Conservation (phyloP, 2,888 invertebrate species). For the Orthonevra nobilis region DNA sequence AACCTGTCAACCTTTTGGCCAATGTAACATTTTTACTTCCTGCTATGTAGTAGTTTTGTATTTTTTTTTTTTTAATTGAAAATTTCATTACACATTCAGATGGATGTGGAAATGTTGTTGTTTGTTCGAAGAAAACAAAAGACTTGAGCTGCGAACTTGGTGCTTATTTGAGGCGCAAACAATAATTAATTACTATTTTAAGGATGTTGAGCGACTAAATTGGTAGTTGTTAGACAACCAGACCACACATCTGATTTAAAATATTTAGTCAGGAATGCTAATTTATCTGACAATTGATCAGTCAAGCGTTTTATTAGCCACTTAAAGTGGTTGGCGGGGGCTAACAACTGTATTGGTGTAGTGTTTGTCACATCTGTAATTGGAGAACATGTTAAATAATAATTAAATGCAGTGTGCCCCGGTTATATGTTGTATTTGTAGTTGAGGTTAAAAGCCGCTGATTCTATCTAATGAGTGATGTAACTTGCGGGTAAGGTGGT, state of each 20-base stretch:
- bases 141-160: constrained; percentile 46
- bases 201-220: constrained; percentile 35
- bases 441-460: constrained; percentile 4
- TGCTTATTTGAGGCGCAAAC: constrained; percentile 16
- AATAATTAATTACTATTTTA: constrained; percentile 23
- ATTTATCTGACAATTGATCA: constrained; percentile 65
- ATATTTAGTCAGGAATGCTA: constrained; percentile 16
- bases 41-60: constrained; percentile 34
- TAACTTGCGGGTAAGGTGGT: constrained; percentile 13
- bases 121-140: too few relatives aligned
- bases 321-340: constrained; percentile 33
- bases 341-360: constrained; percentile 9
- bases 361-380: constrained; percentile 16
- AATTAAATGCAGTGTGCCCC: constrained; percentile 15
- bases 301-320: constrained; percentile 64
- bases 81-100: too few relatives aligned
- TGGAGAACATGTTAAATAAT: constrained; percentile 41
- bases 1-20: constrained; percentile 59
- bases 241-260: constrained; percentile 15
- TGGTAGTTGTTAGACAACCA: not conserved
- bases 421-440: not conserved
- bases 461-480: constrained; percentile 26
- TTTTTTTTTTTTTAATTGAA: too few relatives aligned
- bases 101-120: too few relatives aligned
- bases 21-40: constrained; percentile 49